These are phyloP conservation scores for Papilio dardanus DNA, from an alignment of 1,140 invertebrate species.

Conservation along the genomic window DNA sequence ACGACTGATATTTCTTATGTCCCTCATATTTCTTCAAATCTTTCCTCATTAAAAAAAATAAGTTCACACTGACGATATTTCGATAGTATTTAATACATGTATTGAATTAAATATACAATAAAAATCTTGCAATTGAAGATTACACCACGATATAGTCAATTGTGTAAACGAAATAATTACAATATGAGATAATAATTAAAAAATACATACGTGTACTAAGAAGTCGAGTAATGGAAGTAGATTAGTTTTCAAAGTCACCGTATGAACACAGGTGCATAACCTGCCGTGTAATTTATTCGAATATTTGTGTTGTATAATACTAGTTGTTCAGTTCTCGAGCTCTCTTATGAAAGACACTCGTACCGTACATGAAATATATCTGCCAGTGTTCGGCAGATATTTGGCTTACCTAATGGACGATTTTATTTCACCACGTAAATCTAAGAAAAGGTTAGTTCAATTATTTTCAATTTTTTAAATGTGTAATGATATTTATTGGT, in stretches of 20 bases:
- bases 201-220: conserved; percentile 21
- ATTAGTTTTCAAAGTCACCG: conserved; percentile 45
- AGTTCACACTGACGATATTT: background rate
- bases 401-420: conserved; percentile 3
- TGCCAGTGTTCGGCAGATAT: conserved; percentile 29
- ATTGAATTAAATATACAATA: background rate
- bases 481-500: background rate
- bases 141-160: conserved; percentile 31
- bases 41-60: background rate
- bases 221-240: conserved; percentile 35
- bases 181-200: conserved; percentile 31
- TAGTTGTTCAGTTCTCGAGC: conserved; percentile 11
- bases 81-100: background rate
- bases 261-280: conserved; percentile 50
- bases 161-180: conserved; percentile 34
- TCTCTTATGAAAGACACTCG: conserved; percentile 44
- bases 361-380: conserved; percentile 41
- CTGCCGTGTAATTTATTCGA: conserved; percentile 40
- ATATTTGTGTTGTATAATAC: conserved; percentile 23
- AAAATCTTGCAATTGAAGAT: conserved; percentile 26
- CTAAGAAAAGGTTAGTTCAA: background rate
- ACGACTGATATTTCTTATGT: no score
- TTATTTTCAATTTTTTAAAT: background rate
- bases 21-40: background rate
- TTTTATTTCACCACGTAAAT: background rate